phyloP scores from a whole-genome alignment of 2,888 invertebrate species.

The Drosophila peninsularis region DNA sequence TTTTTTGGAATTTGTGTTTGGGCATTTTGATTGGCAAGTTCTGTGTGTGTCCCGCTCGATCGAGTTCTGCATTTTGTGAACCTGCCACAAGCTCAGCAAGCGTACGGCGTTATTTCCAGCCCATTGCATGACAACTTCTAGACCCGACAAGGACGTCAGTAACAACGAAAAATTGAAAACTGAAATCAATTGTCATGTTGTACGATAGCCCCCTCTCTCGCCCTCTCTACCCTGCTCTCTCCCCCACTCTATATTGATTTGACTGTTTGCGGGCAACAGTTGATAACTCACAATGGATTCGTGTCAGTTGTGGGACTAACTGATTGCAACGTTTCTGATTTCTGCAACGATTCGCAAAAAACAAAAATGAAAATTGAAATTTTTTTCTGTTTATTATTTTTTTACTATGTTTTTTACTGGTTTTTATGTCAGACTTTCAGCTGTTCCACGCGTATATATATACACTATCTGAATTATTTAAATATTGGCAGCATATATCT shows the following conservation, averaged over 20 bases:
- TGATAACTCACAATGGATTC: slow-evolving; percentile 68
- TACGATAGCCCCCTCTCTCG: slow-evolving; percentile 10
- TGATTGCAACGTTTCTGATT: slow-evolving; percentile 73
- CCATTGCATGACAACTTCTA: slow-evolving; percentile 46
- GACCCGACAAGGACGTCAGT: slow-evolving; percentile 6
- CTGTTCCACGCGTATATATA: slow-evolving; percentile 7
- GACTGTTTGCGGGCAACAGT: slow-evolving; percentile 36
- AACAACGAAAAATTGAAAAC: neutral
- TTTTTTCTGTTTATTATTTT: slow-evolving; percentile 21
- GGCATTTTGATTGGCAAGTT: slow-evolving; percentile 31
- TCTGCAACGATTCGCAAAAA: slow-evolving; percentile 57
- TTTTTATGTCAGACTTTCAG: slow-evolving; percentile 16
- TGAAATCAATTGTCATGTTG: slow-evolving; percentile 46
- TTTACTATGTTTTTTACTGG: slow-evolving; percentile 19
- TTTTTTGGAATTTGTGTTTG: slow-evolving; percentile 20
- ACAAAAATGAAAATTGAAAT: slow-evolving; percentile 1
- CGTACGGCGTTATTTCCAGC: slow-evolving; percentile 37
- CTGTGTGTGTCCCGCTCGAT: slow-evolving; percentile 25
- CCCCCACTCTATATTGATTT: slow-evolving; percentile 43
- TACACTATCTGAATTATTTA: slow-evolving; percentile 11
- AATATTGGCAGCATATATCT: slow-evolving; percentile 10
- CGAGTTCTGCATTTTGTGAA: slow-evolving; percentile 33
- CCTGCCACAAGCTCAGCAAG: slow-evolving; percentile 4
- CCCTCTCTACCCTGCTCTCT: neutral
- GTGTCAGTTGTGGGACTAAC: slow-evolving; percentile 69